Percentiles rank a stretch among this genome's conserved stretches.
phyloP scores from a whole-genome alignment of 1,140 invertebrate genomes.

The Lordiphosa stackelbergi region DNA sequence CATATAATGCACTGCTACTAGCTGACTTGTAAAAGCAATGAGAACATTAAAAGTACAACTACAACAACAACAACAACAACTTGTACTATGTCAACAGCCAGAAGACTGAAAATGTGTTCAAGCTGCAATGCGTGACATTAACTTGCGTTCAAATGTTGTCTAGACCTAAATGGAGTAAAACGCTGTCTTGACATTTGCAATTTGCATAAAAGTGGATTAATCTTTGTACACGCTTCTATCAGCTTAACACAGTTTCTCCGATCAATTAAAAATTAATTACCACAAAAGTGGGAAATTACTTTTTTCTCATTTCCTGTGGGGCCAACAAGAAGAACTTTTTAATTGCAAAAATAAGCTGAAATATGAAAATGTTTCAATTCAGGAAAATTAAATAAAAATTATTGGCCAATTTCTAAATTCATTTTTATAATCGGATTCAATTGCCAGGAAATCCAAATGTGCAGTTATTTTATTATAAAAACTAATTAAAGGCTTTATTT shows the following conservation, averaged over 20 bases:
- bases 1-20: slow-evolving; percentile 26
- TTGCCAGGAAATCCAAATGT: no score
- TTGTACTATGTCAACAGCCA: slow-evolving; percentile 10
- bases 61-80: slow-evolving; percentile 13
- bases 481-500: no score
- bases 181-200: slow-evolving; percentile 4
- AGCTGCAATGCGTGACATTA: slow-evolving; percentile 39
- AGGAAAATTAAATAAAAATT: background rate
- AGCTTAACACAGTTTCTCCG: slow-evolving; percentile 17
- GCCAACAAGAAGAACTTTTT: slow-evolving; percentile 1
- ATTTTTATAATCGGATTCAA: no score
- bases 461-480: no score
- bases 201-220: slow-evolving; percentile 31
- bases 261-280: slow-evolving; percentile 51
- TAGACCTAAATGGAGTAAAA: slow-evolving; percentile 16
- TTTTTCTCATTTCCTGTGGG: slow-evolving; percentile 32
- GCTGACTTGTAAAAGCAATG: slow-evolving; percentile 44
- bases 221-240: slow-evolving; percentile 5
- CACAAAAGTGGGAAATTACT: slow-evolving; percentile 13
- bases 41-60: slow-evolving; percentile 37
- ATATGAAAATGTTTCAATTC: slow-evolving; percentile 4
- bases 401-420: no score
- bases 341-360: slow-evolving; percentile 2
- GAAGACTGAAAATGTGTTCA: slow-evolving; percentile 2
- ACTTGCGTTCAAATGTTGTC: slow-evolving; percentile 37